These are phyloP conservation scores for Endotricha flammealis DNA, from an alignment of 2,888 invertebrate species.

Conservation along the genomic window DNA sequence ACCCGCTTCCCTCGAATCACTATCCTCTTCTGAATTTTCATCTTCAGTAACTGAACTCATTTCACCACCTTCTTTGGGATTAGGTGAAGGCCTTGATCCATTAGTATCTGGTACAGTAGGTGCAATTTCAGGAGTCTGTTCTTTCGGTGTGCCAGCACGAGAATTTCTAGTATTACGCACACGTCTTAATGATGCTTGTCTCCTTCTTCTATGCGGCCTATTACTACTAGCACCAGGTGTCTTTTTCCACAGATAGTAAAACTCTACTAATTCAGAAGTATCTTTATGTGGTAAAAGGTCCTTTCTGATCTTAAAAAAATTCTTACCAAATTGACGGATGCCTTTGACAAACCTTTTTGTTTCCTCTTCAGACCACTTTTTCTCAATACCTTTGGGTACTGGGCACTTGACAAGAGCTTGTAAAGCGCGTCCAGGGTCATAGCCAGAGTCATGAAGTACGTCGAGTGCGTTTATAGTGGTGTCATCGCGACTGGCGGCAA, in stretches of 20 bases:
- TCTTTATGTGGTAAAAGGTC: slow-evolving; percentile 98
- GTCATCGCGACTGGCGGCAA: slow-evolving; percentile 97
- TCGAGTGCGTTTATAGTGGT: slow-evolving; percentile 98
- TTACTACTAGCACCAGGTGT: slow-evolving; percentile 98
- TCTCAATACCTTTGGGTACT: slow-evolving; percentile 97
- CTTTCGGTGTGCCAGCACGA: slow-evolving; percentile 87
- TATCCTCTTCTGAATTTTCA: slow-evolving; percentile 97
- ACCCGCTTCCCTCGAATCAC: slow-evolving; percentile 92
- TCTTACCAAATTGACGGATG: slow-evolving; percentile 98
- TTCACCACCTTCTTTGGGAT: slow-evolving; percentile 83
- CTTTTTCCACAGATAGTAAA: slow-evolving; percentile 99
- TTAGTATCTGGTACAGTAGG: slow-evolving; percentile 74
- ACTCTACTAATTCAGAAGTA: slow-evolving; percentile 97
- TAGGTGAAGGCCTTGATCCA: slow-evolving; percentile 80
- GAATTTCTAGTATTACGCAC: slow-evolving; percentile 93
- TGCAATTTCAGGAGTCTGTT: slow-evolving; percentile 81
- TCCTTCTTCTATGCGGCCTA: slow-evolving; percentile 93
- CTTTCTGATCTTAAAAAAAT: slow-evolving; percentile 98
- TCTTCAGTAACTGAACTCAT: slow-evolving; percentile 90
- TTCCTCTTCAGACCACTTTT: slow-evolving; percentile 99
- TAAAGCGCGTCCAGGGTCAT: slow-evolving; percentile 97
- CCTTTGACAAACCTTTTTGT: slow-evolving; percentile 99
- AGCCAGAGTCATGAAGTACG: slow-evolving; percentile 96
- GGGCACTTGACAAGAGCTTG: slow-evolving; percentile 98
- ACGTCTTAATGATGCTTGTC: slow-evolving; percentile 91